A percentile compares a stretch with the other conserved stretches of the same genome.
Evolutionary conservation across 2,797 vertebrate genomes (phyloP).

Genomic region (Benthosema pterotum): DNA sequence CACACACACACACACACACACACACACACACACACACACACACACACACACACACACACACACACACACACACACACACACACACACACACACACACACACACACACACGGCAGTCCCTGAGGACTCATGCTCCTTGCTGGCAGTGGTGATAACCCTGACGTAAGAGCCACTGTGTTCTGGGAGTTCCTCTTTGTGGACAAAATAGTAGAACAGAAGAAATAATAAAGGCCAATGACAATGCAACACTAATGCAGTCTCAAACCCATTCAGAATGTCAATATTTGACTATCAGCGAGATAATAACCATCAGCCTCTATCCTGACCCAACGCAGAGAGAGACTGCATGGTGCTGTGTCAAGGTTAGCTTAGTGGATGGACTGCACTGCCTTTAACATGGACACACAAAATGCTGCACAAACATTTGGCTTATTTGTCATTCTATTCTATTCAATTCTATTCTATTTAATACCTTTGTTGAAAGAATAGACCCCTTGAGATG

Average conservation of each 20-base stretch:
- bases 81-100: conserved; percentile 2
- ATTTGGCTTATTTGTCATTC: too few relatives aligned
- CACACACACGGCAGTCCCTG: conserved; percentile 14
- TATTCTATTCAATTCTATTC: too few relatives aligned
- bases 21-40: conserved; percentile 1
- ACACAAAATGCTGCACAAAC: too few relatives aligned
- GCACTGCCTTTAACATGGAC: too few relatives aligned
- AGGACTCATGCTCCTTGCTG: conserved; percentile 31
- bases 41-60: not conserved
- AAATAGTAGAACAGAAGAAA: conserved; percentile 2
- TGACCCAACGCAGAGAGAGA: too few relatives aligned
- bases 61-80: conserved; percentile 8
- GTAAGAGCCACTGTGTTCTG: not conserved
- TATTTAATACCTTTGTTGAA: too few relatives aligned
- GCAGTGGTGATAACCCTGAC: conserved; percentile 20
- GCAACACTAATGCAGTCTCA: not conserved
- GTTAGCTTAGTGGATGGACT: too few relatives aligned
- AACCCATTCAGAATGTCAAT: too few relatives aligned
- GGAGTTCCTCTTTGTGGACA: conserved; percentile 4
- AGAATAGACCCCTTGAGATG: too few relatives aligned
- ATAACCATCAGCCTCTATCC: too few relatives aligned
- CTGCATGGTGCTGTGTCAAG: too few relatives aligned
- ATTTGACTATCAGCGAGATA: too few relatives aligned
- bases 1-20: conserved; percentile 23
- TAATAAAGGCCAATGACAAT: conserved; percentile 9